Evolutionary conservation across 2,888 invertebrate genomes (phyloP).

Genomic region (Hoplodrina ambigua): DNA sequence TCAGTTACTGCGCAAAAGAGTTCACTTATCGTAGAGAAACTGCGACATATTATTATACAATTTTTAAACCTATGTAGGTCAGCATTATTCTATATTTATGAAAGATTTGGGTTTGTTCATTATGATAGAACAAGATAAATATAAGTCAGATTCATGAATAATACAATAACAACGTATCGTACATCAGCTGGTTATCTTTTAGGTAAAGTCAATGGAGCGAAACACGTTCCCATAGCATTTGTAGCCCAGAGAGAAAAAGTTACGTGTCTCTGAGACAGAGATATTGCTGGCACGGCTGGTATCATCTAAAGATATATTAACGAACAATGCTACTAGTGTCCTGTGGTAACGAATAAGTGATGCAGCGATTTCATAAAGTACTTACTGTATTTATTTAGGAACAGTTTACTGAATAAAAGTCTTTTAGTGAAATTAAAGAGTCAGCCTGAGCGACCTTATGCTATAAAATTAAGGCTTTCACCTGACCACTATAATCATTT

Average conservation of each 20-base stretch:
- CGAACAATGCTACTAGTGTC: slow-evolving; percentile 9
- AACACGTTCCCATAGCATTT: slow-evolving; percentile 22
- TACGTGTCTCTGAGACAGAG: background rate
- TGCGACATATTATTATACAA: slow-evolving; percentile 15
- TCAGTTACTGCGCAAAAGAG: slow-evolving; percentile 6
- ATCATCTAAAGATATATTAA: background rate
- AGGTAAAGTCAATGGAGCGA: slow-evolving; percentile 16
- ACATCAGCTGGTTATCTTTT: slow-evolving; percentile 18
- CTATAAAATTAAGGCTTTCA: slow-evolving; percentile 7
- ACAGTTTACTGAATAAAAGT: slow-evolving; percentile 9
- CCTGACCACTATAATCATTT: background rate
- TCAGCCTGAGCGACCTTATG: background rate
- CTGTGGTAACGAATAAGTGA: slow-evolving; percentile 7
- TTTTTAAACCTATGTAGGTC: slow-evolving; percentile 22
- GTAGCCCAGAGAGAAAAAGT: slow-evolving; percentile 8
- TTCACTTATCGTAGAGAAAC: slow-evolving; percentile 25
- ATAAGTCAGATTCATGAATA: slow-evolving; percentile 24
- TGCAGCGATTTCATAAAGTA: background rate
- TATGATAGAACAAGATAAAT: slow-evolving; percentile 35
- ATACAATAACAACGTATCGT: slow-evolving; percentile 9
- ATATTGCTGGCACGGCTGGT: background rate
- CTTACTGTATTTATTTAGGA: background rate
- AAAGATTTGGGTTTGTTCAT: slow-evolving; percentile 20
- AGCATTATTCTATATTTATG: slow-evolving; percentile 30
- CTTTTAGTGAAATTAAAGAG: background rate